Percentiles rank a stretch among this genome's conserved stretches.
Evolutionary conservation across 1,140 invertebrate genomes (phyloP).

Genomic region (Carcinoscorpius rotundicauda): DNA sequence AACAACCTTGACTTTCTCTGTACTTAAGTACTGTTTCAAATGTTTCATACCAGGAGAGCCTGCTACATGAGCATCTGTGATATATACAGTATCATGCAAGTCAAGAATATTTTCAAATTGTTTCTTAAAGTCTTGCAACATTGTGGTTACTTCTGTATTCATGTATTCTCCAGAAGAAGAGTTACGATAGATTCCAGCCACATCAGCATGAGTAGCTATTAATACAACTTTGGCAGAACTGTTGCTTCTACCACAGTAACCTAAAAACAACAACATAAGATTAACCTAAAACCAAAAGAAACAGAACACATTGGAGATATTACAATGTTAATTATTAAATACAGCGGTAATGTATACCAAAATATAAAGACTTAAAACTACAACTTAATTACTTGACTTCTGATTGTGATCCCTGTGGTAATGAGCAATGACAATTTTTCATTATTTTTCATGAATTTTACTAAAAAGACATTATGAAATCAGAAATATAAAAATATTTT

Average conservation of each 20-base stretch:
- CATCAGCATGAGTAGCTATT: conserved; percentile 53
- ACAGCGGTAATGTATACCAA: no score
- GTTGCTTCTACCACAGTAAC: conserved; percentile 41
- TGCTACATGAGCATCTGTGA: conserved; percentile 48
- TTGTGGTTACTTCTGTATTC: conserved; percentile 41
- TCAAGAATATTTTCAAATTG: conserved; percentile 43
- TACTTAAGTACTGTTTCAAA: conserved; percentile 41
- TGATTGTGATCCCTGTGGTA: no score
- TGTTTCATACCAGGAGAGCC: conserved; percentile 44
- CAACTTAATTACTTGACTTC: no score
- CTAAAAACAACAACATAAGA: conserved; percentile 32
- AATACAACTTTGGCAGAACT: conserved; percentile 42
- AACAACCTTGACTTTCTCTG: conserved; percentile 36
- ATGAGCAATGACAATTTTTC: no score
- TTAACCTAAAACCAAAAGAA: no score
- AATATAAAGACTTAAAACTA: no score
- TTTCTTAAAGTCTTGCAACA: conserved; percentile 38
- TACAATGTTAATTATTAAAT: no score
- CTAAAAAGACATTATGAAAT: no score
- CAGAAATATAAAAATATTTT: no score
- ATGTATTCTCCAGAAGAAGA: conserved; percentile 43
- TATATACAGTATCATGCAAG: conserved; percentile 40
- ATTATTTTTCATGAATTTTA: no score
- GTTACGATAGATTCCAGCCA: conserved; percentile 28
- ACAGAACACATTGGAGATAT: no score